These are phyloP conservation scores for Poicephalus meyeri DNA, from an alignment of 2,113 vertebrate genomes.

Conservation along the genomic window DNA sequence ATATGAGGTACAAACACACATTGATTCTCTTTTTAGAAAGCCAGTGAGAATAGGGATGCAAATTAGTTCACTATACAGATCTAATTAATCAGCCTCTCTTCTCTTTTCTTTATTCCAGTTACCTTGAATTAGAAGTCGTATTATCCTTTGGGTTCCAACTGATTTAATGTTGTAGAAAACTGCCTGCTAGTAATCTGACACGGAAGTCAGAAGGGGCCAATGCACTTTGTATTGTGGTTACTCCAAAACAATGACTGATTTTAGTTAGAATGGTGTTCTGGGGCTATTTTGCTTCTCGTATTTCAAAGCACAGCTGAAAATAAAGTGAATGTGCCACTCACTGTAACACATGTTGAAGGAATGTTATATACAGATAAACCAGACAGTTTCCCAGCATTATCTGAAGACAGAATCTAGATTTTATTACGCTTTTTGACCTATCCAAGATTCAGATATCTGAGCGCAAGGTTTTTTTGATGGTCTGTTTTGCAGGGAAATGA, in stretches of 20 bases:
- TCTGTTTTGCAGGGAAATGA: neutral
- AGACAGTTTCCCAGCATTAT: neutral
- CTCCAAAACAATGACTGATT: slow-evolving; percentile 33
- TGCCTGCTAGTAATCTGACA: neutral
- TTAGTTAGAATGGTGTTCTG: slow-evolving; percentile 1
- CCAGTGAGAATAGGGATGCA: slow-evolving; percentile 67
- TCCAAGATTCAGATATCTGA: neutral
- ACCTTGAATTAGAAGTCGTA: slow-evolving; percentile 67
- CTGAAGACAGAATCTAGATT: neutral
- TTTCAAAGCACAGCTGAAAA: slow-evolving; percentile 49
- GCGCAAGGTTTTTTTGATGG: neutral
- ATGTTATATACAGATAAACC: neutral
- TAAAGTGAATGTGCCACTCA: neutral
- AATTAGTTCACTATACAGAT: slow-evolving; percentile 60
- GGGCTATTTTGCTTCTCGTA: neutral
- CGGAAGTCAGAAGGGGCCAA: slow-evolving; percentile 9
- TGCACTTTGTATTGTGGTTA: neutral
- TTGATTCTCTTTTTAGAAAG: slow-evolving; percentile 64
- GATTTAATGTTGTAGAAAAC: slow-evolving; percentile 39
- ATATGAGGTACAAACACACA: slow-evolving; percentile 27
- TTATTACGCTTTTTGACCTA: neutral
- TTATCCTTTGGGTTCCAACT: slow-evolving; percentile 57
- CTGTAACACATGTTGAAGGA: slow-evolving; percentile 6
- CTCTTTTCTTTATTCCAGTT: slow-evolving; percentile 56
- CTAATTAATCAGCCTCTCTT: slow-evolving; percentile 61